A percentile compares a stretch with the other conserved stretches of the same genome.
These are phyloP conservation scores for Abscondita cerata DNA, from an alignment of 2,888 invertebrate genomes.

Conservation along the genomic window DNA sequence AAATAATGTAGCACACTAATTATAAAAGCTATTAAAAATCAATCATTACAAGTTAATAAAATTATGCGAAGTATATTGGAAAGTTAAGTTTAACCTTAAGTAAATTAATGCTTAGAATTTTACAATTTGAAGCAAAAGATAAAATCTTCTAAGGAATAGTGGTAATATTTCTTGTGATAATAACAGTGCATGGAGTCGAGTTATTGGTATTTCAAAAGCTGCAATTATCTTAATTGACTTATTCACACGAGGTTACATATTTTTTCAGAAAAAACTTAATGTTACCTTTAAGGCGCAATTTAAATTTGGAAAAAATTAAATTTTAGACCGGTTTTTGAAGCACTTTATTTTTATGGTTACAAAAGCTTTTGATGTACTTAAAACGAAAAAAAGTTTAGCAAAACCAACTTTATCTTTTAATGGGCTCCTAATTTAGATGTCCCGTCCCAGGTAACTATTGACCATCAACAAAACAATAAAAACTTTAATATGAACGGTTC, in stretches of 20 bases:
- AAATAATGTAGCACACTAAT: no score
- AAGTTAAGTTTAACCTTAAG: conserved; percentile 5
- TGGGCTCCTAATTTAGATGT: conserved; percentile 21
- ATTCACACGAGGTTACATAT: conserved; percentile 11
- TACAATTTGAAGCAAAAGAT: background rate
- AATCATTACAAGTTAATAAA: no score
- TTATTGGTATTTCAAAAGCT: conserved; percentile 13
- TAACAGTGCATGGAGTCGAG: background rate
- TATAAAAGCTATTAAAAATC: no score
- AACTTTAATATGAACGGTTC: conserved; percentile 30
- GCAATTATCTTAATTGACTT: conserved; percentile 11
- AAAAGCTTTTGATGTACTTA: no score
- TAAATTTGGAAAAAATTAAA: conserved; percentile 7
- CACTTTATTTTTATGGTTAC: background rate
- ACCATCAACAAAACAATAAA: conserved; percentile 36
- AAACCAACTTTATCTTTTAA: conserved; percentile 8
- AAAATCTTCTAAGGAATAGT: conserved; percentile 6
- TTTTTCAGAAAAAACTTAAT: conserved; percentile 5
- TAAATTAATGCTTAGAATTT: conserved; percentile 7
- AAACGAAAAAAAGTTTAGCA: conserved; percentile 17
- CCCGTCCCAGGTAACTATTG: conserved; percentile 22
- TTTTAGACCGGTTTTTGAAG: conserved; percentile 2
- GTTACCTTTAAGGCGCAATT: conserved; percentile 7
- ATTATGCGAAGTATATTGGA: background rate
- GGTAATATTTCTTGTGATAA: conserved; percentile 6